phyloP scores from a whole-genome alignment of 2,113 vertebrate species.

The Himantopus leucocephalus region DNA sequence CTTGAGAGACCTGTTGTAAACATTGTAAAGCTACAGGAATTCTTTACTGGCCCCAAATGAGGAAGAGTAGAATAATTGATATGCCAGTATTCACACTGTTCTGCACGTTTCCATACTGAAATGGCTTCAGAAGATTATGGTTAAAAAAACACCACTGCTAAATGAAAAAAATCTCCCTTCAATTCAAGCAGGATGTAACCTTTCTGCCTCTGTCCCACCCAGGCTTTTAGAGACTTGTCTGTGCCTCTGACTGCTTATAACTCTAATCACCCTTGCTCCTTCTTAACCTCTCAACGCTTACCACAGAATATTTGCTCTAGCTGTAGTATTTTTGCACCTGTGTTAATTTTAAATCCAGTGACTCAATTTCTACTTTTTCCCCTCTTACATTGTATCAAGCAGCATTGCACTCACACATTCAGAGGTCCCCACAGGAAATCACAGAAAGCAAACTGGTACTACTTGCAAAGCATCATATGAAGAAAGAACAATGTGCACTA shows the following conservation, averaged over 20 bases:
- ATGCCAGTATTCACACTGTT: neutral
- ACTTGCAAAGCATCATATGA: neutral
- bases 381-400: neutral
- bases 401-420: accelerated
- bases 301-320: neutral
- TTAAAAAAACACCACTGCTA: neutral
- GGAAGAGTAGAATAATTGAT: neutral
- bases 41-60: neutral
- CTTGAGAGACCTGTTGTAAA: neutral
- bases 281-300: neutral
- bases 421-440: neutral
- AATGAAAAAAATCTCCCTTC: neutral
- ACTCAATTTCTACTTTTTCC: neutral
- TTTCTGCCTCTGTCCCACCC: neutral
- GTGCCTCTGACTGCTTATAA: neutral
- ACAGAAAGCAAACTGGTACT: neutral
- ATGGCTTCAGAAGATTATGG: neutral
- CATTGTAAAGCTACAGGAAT: neutral
- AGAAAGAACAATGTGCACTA: neutral
- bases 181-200: neutral
- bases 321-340: neutral
- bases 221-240: neutral
- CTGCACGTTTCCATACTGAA: neutral
- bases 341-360: neutral
- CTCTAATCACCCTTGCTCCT: neutral